Percentiles rank a stretch among this genome's conserved stretches.
Evolutionary conservation across 1,140 invertebrate genomes (phyloP).

Genomic region (Camponotus pennsylvanicus): DNA sequence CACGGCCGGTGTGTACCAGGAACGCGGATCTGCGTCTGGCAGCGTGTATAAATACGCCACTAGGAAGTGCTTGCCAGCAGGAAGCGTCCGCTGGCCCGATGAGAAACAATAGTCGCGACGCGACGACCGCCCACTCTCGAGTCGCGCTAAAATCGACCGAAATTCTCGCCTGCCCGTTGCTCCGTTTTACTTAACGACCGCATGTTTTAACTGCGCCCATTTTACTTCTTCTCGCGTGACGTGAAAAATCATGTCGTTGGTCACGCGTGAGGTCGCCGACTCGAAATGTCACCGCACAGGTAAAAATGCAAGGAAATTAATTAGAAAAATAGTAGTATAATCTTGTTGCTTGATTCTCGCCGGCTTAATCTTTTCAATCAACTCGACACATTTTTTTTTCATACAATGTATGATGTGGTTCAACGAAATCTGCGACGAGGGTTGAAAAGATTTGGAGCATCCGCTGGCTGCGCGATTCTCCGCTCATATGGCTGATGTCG

Average conservation of each 20-base stretch:
- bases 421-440: not conserved
- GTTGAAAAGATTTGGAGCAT: not conserved
- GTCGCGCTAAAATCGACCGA: constrained; percentile 42
- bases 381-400: not conserved
- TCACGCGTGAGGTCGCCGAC: not conserved
- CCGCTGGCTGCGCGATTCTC: not conserved
- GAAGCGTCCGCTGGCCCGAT: constrained; percentile 46
- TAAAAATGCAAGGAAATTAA: not conserved
- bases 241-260: constrained; percentile 11
- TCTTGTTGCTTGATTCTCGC: not conserved
- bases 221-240: not conserved
- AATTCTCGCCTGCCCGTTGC: constrained; percentile 37
- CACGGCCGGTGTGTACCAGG: constrained; percentile 43
- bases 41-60: constrained; percentile 64
- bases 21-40: constrained; percentile 69
- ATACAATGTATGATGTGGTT: not conserved
- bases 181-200: constrained; percentile 22
- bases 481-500: not conserved
- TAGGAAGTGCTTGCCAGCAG: constrained; percentile 64
- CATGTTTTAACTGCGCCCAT: not conserved
- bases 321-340: not conserved
- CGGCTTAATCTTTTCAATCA: not conserved
- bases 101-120: constrained; percentile 55
- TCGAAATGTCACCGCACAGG: not conserved
- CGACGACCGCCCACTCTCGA: constrained; percentile 37